These are phyloP conservation scores for Adineta ricciae DNA, from an alignment of 2,888 invertebrate genomes.

Conservation along the genomic window DNA sequence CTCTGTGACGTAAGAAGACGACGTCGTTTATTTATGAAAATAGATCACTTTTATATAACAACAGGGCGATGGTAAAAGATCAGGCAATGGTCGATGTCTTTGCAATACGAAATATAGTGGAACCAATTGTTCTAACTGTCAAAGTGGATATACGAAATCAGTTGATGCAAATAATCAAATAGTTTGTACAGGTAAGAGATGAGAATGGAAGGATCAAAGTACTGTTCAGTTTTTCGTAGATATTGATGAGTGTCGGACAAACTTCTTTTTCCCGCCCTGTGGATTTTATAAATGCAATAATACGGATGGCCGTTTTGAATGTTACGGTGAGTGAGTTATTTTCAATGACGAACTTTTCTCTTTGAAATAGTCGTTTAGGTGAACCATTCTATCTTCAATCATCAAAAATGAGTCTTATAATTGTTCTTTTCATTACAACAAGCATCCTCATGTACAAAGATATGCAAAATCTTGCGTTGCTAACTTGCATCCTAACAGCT, in stretches of 20 bases:
- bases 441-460: neutral
- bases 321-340: neutral
- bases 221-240: too few species aligned
- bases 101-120: conserved; percentile 18
- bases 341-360: too few species aligned
- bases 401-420: neutral
- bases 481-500: neutral
- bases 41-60: neutral
- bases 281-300: neutral
- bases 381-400: neutral
- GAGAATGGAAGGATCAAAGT: too few species aligned
- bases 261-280: neutral
- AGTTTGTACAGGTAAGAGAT: neutral
- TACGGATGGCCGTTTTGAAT: neutral
- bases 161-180: neutral
- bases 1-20: conserved; percentile 1
- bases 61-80: conserved; percentile 26
- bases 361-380: neutral
- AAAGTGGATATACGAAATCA: conserved; percentile 1
- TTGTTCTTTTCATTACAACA: neutral
- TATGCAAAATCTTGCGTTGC: neutral
- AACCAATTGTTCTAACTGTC: conserved; percentile 22
- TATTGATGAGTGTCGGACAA: neutral
- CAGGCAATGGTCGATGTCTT: conserved; percentile 28
- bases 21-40: too few species aligned